These are phyloP conservation scores for Drosophila ustulata DNA, from an alignment of 2,888 invertebrate species.

Conservation along the genomic window DNA sequence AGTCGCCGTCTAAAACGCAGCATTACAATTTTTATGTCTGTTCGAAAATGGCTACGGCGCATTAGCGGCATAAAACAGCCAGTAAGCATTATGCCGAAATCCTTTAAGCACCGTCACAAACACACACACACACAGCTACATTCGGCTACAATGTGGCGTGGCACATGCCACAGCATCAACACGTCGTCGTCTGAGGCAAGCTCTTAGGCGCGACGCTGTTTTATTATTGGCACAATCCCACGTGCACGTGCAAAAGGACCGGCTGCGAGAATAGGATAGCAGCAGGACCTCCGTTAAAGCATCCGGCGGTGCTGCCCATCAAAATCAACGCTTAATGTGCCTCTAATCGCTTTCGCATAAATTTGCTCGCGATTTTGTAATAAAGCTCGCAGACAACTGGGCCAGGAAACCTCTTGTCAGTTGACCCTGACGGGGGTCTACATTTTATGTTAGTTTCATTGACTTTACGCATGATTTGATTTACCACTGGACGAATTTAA, in stretches of 20 bases:
- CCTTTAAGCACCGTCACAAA: slow-evolving; percentile 70
- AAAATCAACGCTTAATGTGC: slow-evolving; percentile 68
- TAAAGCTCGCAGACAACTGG: slow-evolving; percentile 41
- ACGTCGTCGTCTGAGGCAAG: slow-evolving; percentile 8
- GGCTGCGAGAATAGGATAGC: slow-evolving; percentile 7
- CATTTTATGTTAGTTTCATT: slow-evolving; percentile 71
- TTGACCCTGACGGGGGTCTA: slow-evolving; percentile 1
- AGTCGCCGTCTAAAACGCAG: slow-evolving; percentile 32
- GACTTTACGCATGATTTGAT: slow-evolving; percentile 66
- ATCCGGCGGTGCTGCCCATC: slow-evolving; percentile 56
- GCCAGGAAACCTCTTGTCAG: slow-evolving; percentile 6
- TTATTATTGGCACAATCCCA: slow-evolving; percentile 60
- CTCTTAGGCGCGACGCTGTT: slow-evolving; percentile 60
- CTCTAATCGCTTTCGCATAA: slow-evolving; percentile 81
- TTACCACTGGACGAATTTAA: slow-evolving; percentile 63
- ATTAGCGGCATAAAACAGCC: slow-evolving; percentile 73
- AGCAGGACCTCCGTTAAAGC: slow-evolving; percentile 30
- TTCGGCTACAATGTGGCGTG: neutral
- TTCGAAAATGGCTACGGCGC: slow-evolving; percentile 68
- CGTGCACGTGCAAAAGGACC: slow-evolving; percentile 45
- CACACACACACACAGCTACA: slow-evolving; percentile 22
- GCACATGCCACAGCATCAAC: slow-evolving; percentile 16
- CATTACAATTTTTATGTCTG: slow-evolving; percentile 65
- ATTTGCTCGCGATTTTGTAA: slow-evolving; percentile 68
- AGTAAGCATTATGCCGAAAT: slow-evolving; percentile 69